Evolutionary conservation across 2,888 invertebrate genomes (phyloP).

Genomic region (Operophtera brumata): DNA sequence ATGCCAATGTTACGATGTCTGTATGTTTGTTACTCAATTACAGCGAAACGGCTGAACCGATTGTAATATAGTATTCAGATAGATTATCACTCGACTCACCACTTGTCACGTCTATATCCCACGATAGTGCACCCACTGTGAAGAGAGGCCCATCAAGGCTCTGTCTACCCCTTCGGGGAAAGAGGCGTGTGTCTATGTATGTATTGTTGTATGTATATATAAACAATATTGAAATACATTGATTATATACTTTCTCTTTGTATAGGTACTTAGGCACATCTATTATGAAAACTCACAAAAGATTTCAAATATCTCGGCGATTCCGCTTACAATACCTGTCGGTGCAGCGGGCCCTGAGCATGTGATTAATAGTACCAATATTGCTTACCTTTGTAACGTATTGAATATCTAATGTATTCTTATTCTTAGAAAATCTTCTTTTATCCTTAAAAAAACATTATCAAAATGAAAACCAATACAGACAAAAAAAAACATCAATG

Average conservation of each 20-base stretch:
- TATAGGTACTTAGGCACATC: background rate
- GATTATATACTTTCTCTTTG: constrained; percentile 5
- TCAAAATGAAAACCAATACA: background rate
- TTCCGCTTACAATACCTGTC: constrained; percentile 30
- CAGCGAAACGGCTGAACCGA: no score
- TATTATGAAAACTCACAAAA: constrained; percentile 26
- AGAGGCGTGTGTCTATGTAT: no score
- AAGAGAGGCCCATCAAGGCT: no score
- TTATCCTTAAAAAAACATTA: background rate
- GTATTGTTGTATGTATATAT: background rate
- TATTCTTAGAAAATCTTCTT: background rate
- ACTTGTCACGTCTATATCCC: no score
- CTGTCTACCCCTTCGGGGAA: no score
- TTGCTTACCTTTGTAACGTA: constrained; percentile 22
- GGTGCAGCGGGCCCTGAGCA: constrained; percentile 19
- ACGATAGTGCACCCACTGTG: no score
- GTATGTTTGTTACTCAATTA: no score
- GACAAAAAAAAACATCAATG: no score
- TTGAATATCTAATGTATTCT: constrained; percentile 1
- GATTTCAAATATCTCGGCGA: constrained; percentile 28
- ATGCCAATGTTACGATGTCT: no score
- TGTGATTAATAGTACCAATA: constrained; percentile 34
- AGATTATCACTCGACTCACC: no score
- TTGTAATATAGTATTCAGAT: no score
- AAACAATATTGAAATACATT: background rate